These are phyloP conservation scores for Isurus oxyrinchus DNA, from an alignment of 2,113 vertebrate species.

Conservation along the genomic window DNA sequence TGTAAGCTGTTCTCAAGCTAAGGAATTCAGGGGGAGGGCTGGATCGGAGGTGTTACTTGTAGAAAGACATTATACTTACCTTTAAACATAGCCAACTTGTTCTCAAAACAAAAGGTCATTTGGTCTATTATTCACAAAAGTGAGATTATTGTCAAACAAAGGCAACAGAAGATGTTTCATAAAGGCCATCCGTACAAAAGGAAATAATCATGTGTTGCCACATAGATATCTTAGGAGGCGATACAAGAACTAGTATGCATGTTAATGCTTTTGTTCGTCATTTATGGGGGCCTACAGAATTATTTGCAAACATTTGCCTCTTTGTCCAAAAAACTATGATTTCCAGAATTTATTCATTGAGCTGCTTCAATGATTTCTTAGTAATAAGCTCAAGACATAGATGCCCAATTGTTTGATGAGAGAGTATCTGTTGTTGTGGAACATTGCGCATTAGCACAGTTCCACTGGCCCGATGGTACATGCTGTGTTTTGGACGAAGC, in stretches of 20 bases:
- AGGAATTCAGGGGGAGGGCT: slow-evolving; percentile 44
- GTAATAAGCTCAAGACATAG: slow-evolving; percentile 51
- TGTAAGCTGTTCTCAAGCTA: slow-evolving; percentile 42
- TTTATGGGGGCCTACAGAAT: slow-evolving; percentile 38
- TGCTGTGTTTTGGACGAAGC: slow-evolving; percentile 42
- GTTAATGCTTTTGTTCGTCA: slow-evolving; percentile 46
- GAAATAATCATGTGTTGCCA: slow-evolving; percentile 45
- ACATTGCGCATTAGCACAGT: slow-evolving; percentile 49
- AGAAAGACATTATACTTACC: slow-evolving; percentile 40
- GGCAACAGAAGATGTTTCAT: slow-evolving; percentile 42
- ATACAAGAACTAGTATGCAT: slow-evolving; percentile 44
- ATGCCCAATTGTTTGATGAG: slow-evolving; percentile 52
- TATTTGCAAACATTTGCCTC: slow-evolving; percentile 51
- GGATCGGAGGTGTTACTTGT: slow-evolving; percentile 43
- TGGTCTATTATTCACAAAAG: slow-evolving; percentile 39
- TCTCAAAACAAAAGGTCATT: slow-evolving; percentile 41
- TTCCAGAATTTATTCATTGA: slow-evolving; percentile 49
- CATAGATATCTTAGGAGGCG: slow-evolving; percentile 46
- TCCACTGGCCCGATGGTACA: slow-evolving; percentile 54
- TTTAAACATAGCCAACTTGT: slow-evolving; percentile 39
- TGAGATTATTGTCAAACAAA: slow-evolving; percentile 35
- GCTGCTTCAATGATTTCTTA: slow-evolving; percentile 49
- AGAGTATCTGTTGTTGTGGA: slow-evolving; percentile 51
- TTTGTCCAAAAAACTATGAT: slow-evolving; percentile 51
- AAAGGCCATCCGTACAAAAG: slow-evolving; percentile 45